A percentile compares a stretch with the other conserved stretches of the same genome.
These are phyloP conservation scores for Notocelia uddmanniana DNA, from an alignment of 2,888 invertebrate genomes.

Conservation along the genomic window DNA sequence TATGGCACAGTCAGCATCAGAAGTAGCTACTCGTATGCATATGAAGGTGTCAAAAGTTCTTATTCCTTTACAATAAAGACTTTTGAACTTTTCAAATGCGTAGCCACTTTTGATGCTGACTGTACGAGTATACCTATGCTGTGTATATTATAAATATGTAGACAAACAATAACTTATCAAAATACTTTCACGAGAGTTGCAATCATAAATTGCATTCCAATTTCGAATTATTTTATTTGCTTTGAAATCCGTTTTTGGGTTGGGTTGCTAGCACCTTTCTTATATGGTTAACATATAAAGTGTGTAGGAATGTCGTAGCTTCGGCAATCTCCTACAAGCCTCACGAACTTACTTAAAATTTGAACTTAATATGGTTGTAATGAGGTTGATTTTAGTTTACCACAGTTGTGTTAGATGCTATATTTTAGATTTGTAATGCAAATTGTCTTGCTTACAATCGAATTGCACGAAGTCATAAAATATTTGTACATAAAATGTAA, in stretches of 20 bases:
- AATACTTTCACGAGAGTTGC: conserved; percentile 1
- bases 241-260: background rate
- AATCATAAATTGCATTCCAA: background rate
- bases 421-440: conserved; percentile 1
- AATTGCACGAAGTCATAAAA: conserved; percentile 28
- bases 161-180: background rate
- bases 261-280: conserved; percentile 9
- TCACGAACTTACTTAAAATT: background rate
- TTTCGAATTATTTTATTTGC: conserved; percentile 13
- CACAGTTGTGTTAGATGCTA: background rate
- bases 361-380: background rate
- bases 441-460: conserved; percentile 30
- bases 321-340: background rate
- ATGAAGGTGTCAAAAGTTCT: too few relatives aligned
- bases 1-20: too few relatives aligned
- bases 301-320: background rate
- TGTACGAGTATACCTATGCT: too few relatives aligned
- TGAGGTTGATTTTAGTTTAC: background rate
- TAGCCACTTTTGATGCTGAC: too few relatives aligned
- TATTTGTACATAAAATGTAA: conserved; percentile 26
- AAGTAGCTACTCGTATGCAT: too few relatives aligned
- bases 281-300: conserved; percentile 19
- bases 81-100: too few relatives aligned
- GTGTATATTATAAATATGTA: too few relatives aligned
- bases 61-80: too few relatives aligned